Evolutionary conservation across 2,888 invertebrate species (phyloP).

Genomic region (Tiliacea citrago): DNA sequence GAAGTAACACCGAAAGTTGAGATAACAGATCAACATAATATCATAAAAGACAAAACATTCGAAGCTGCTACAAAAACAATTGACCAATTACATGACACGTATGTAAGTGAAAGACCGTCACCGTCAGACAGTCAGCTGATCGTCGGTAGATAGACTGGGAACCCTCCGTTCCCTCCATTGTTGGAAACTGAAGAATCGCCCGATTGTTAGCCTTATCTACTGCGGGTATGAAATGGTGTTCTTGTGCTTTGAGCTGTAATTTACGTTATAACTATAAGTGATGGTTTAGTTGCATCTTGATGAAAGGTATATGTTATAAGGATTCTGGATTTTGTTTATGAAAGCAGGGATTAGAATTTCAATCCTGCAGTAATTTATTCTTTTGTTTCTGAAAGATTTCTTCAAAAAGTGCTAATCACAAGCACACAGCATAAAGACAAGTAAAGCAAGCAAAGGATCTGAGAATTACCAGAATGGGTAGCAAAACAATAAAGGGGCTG

Average conservation of each 20-base stretch:
- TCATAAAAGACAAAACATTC: slow-evolving; percentile 42
- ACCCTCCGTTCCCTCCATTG: slow-evolving; percentile 57
- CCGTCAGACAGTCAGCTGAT: slow-evolving; percentile 56
- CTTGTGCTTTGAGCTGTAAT: slow-evolving; percentile 32
- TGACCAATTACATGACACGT: slow-evolving; percentile 62
- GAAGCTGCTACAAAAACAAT: slow-evolving; percentile 58
- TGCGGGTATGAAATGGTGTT: slow-evolving; percentile 40
- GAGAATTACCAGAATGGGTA: not conserved
- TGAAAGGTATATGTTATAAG: slow-evolving; percentile 12
- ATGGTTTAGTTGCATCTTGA: slow-evolving; percentile 50
- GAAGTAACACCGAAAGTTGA: not conserved
- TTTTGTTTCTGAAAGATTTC: too few relatives aligned
- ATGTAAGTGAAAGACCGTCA: slow-evolving; percentile 63
- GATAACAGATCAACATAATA: slow-evolving; percentile 11
- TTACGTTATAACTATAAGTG: slow-evolving; percentile 47
- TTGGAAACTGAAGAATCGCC: slow-evolving; percentile 57
- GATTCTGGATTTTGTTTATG: not conserved
- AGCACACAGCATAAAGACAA: not conserved
- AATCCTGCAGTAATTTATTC: not conserved
- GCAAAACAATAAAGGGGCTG: too few relatives aligned
- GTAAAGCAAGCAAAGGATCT: not conserved
- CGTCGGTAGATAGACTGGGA: slow-evolving; percentile 66
- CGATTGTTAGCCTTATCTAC: slow-evolving; percentile 65
- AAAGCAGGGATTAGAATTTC: not conserved
- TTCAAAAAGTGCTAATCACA: not conserved